Conservation (phyloP, 2,113 vertebrate genomes). For the Syngnathus scovelli region DNA sequence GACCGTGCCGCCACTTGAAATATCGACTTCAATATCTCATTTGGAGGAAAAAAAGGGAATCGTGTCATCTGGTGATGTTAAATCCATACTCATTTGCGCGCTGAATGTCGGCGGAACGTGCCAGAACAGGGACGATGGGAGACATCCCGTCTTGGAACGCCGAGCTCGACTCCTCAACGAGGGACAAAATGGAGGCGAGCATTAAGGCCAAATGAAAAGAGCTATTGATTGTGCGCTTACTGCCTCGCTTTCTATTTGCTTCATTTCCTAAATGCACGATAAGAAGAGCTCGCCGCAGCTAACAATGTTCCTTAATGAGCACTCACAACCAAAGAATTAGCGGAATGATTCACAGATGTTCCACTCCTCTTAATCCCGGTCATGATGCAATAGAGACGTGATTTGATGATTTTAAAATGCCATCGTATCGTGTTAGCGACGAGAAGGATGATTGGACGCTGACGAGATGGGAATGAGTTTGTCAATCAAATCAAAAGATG, state of each 20-base stretch:
- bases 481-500: neutral
- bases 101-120: slow-evolving; percentile 99
- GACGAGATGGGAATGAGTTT: neutral
- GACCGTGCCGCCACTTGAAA: slow-evolving; percentile 82
- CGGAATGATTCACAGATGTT: slow-evolving; percentile 91
- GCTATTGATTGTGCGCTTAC: slow-evolving; percentile 98
- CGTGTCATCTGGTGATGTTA: slow-evolving; percentile 99
- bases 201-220: slow-evolving; percentile 99
- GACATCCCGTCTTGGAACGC: slow-evolving; percentile 94
- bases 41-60: slow-evolving; percentile 73
- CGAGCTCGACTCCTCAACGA: slow-evolving; percentile 78
- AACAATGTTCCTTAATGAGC: slow-evolving; percentile 97
- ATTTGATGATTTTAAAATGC: slow-evolving; percentile 83
- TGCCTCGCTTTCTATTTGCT: slow-evolving; percentile 87
- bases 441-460: neutral
- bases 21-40: slow-evolving; percentile 99
- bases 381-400: slow-evolving; percentile 86
- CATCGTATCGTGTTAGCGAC: slow-evolving; percentile 47
- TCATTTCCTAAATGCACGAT: slow-evolving; percentile 94
- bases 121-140: slow-evolving; percentile 85
- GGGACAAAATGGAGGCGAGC: slow-evolving; percentile 74
- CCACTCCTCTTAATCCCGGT: slow-evolving; percentile 70
- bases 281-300: slow-evolving; percentile 88
- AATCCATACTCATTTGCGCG: slow-evolving; percentile 99
- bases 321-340: slow-evolving; percentile 90